Evolutionary conservation across 2,888 invertebrate genomes (phyloP), one percentile per base, ranked within the genome.

Genomic region (Tinea trinotella): DNA sequence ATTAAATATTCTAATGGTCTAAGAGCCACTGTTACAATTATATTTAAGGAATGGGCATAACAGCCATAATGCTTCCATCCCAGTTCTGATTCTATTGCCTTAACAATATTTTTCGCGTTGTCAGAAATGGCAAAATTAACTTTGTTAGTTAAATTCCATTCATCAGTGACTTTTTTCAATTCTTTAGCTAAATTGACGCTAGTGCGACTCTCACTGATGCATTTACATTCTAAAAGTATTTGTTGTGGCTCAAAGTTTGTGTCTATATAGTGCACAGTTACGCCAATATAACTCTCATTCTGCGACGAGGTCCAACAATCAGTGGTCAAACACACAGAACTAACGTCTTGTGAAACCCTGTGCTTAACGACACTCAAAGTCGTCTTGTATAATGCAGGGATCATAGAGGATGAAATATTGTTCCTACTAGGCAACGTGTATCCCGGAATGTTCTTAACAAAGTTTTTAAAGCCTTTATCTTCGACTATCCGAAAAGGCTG

Each of bases 211-310:
- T n/a, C n/a, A n/a, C n/a, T n/a, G n/a, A n/a, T n/a, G n/a, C n/a
- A 13, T 35, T 56, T 57, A 24, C 57, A 60, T 7, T 57, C 57
- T 10, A 57, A 50, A 6, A 58, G 53, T 3, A 59, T 35, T 46
- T 57, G 57, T 46, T 54, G 15, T 6, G 55, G 54, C 54, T 58
- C 55, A 50, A 56, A 57, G 40, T 58, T 35, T 12, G 7, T 22
- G n/a, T 53, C 54, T 44, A 59, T 57, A 15, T 57, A 58, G 53
- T 59, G 58, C 0, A 12, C 56, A 44, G 58, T 59, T 2, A 59
- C 55, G 9, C 55, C 57, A 53, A 59, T 57, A 22, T 58, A 58
- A 36, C 54, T 56, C 15, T 59, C 59, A 3, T 56, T 58, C 18
- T 57, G 56, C 3, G 54, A 56, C 6, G 58, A 57, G 5, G 58